Evolutionary conservation across 2,797 vertebrate species (phyloP), one percentile per base, ranked within the genome.

Genomic region (Kryptolebias ocellatus): DNA sequence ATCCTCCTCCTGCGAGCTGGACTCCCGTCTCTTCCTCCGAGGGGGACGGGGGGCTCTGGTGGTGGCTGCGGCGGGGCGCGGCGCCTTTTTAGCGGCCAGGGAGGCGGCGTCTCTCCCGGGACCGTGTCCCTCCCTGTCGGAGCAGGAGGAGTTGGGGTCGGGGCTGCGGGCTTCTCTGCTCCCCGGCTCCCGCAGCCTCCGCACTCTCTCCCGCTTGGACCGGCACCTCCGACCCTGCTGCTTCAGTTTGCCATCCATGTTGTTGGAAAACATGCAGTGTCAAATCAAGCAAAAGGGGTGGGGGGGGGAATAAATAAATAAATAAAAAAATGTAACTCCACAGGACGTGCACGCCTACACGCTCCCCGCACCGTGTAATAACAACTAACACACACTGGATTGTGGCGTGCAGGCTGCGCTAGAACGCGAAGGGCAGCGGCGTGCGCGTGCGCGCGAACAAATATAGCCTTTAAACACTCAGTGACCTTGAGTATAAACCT

Each of bases 1-100:
- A 81, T 98, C 97, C 92, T 98, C 97, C 82, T 98, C 97, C 90
- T 98, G 97, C 34, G 96, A 98, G 90, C 96, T 95, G 84, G 96
- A 97, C 92, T 96, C 96, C 51, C 95, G 94, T 90, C 97, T 94
- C 78, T 96, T 95, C 85, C 96, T 90, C 79, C 96, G 92, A 64
- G 95, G 95, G 86, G 95, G 94, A 69, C 96, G 95, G 63, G 91
- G 89, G 31, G 93, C 87, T 91, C 94, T 94, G 92, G 92, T 89
- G 14, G 93, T 84, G 73, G 94, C 89, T 31, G 94, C 91, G 83
- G 93, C 91, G 83, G 93, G 90, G 91, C 84, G 94, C 76, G 89
- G 85, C 73, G 85, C 79, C 87, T 91, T 91, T 87, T 94, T 93
- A 60, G 88, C 92, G 81, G 90, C 72, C 79, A 94, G 94, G 78